Conservation (phyloP, 2,888 invertebrate genomes). For the Sphinx pinastri region DNA sequence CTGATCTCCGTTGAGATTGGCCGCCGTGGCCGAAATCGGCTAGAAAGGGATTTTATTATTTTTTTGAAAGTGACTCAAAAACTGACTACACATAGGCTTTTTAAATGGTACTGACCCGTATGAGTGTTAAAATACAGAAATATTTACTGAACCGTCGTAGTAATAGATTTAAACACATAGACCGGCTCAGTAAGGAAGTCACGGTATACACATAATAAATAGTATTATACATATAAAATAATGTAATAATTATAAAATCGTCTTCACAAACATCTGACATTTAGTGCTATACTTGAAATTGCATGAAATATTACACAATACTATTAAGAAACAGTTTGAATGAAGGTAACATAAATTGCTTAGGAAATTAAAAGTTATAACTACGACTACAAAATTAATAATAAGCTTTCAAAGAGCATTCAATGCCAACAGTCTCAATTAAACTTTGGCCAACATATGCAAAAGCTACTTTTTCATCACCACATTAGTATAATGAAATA, state of each 20-base stretch:
- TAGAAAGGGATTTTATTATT: too few species aligned
- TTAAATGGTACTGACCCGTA: not conserved
- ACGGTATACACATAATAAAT: conserved; percentile 32
- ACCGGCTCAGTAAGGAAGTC: conserved; percentile 52
- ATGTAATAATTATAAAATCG: conserved; percentile 26
- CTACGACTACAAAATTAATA: too few species aligned
- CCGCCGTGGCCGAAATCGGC: too few species aligned
- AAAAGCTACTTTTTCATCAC: too few species aligned
- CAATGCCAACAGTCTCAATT: too few species aligned
- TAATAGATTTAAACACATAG: conserved; percentile 41
- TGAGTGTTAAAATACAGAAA: not conserved
- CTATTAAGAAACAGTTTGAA: not conserved
- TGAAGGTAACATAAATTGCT: not conserved
- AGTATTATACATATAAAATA: conserved; percentile 42
- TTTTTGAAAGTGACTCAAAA: too few species aligned
- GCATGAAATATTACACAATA: not conserved
- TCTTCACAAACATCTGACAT: conserved; percentile 16
- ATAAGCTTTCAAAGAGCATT: too few species aligned
- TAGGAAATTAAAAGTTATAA: too few species aligned
- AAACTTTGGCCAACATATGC: too few species aligned
- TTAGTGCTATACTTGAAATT: conserved; percentile 45
- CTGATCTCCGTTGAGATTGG: too few species aligned
- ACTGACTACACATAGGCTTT: too few species aligned
- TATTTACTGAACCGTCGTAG: not conserved
- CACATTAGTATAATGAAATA: not conserved